Percentiles rank a stretch among this genome's conserved stretches.
Evolutionary conservation across 2,888 invertebrate species (phyloP).

Genomic region (Melanotus villosus): DNA sequence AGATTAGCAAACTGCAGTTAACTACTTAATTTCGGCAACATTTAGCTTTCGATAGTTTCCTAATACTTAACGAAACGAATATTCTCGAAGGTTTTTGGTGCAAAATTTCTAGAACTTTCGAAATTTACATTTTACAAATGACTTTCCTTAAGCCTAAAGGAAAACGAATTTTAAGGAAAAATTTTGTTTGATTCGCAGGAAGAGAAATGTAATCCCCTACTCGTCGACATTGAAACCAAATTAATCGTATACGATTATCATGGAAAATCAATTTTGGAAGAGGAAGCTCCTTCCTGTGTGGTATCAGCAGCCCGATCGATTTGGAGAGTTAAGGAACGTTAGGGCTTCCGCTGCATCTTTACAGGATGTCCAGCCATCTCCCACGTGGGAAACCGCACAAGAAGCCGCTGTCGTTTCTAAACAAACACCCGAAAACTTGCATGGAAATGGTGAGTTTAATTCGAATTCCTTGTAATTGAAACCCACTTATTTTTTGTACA

Average conservation of each 20-base stretch:
- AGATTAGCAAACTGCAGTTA: no score
- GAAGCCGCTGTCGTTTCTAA: slow-evolving; percentile 53
- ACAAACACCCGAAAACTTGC: slow-evolving; percentile 49
- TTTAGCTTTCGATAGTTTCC: no score
- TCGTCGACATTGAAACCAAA: neutral
- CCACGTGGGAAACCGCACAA: slow-evolving; percentile 46
- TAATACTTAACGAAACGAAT: no score
- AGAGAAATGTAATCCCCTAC: neutral
- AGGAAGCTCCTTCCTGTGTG: slow-evolving; percentile 54
- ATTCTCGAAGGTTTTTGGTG: no score
- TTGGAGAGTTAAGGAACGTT: slow-evolving; percentile 36
- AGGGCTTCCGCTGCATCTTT: slow-evolving; percentile 47
- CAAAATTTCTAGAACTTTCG: no score
- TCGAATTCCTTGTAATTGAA: neutral
- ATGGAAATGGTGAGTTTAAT: slow-evolving; percentile 47
- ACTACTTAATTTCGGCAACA: no score
- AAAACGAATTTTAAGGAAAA: no score
- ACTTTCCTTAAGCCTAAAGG: no score
- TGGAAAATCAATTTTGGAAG: slow-evolving; percentile 55
- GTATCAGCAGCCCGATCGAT: slow-evolving; percentile 45
- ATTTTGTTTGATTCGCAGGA: no score
- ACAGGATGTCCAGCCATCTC: slow-evolving; percentile 33
- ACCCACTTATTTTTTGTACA: no score
- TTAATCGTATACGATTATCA: slow-evolving; percentile 19
- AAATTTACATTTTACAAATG: no score